Conservation (phyloP, 64 coral and sea anemone genomes). For the Dendronephthya gigantea region DNA sequence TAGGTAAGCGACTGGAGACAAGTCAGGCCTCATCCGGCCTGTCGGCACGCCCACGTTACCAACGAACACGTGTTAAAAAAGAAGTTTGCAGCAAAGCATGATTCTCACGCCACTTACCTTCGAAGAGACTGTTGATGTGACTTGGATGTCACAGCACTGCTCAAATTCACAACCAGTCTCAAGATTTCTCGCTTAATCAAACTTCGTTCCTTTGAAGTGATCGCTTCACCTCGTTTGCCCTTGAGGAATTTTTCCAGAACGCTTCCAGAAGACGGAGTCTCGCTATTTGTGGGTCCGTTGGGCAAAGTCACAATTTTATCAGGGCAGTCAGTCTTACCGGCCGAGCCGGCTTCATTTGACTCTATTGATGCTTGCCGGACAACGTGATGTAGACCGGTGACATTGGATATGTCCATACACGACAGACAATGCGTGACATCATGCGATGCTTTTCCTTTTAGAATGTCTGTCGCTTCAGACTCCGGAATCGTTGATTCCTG, state of each 20-base stretch:
- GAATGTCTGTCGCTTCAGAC: not conserved
- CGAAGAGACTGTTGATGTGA: conserved; percentile 66
- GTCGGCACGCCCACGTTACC: no score
- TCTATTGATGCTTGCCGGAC: not conserved
- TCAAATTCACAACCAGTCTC: conserved; percentile 62
- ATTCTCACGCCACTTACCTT: conserved; percentile 37
- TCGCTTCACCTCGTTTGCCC: not conserved
- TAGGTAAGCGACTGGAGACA: no score
- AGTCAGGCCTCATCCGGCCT: no score
- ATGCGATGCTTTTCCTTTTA: not conserved
- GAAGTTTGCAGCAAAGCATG: no score
- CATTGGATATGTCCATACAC: not conserved
- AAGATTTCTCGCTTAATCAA: conserved; percentile 57
- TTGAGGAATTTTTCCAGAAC: not conserved
- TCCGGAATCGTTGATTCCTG: not conserved
- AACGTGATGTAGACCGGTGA: not conserved
- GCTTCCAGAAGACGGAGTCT: not conserved
- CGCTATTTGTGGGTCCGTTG: not conserved
- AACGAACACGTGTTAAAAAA: no score
- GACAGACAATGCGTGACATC: not conserved
- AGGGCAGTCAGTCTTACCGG: not conserved
- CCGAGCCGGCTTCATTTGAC: not conserved
- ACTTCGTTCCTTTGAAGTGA: conserved; percentile 40
- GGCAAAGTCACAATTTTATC: not conserved
- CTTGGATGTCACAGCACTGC: conserved; percentile 82